Evolutionary conservation across 2,888 invertebrate species (phyloP).

Genomic region (Coronaproctus castanopsis): DNA sequence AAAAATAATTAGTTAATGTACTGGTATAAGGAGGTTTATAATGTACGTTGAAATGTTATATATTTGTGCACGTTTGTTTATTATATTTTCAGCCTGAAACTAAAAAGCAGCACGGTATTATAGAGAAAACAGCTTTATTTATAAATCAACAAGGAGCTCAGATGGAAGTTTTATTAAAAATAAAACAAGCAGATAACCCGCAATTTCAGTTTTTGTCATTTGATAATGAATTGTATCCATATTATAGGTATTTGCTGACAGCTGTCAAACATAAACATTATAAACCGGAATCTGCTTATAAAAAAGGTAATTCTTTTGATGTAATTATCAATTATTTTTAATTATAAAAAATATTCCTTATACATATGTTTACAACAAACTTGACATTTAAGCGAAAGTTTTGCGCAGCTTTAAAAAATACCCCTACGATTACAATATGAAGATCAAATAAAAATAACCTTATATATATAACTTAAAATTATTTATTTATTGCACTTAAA

Average conservation of each 20-base stretch:
- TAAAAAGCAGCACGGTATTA: constrained; percentile 73
- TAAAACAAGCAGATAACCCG: constrained; percentile 81
- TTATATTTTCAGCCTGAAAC: constrained; percentile 49
- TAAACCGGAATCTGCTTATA: constrained; percentile 25
- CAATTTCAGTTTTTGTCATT: constrained; percentile 86
- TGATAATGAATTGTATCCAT: constrained; percentile 62
- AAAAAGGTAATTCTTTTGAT: constrained; percentile 1
- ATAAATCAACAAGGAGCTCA: constrained; percentile 79
- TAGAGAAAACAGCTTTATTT: constrained; percentile 82
- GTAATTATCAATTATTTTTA: too few relatives aligned
- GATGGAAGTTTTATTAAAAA: constrained; percentile 96
- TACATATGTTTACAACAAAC: background rate
- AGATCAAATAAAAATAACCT: too few relatives aligned
- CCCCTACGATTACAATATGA: too few relatives aligned
- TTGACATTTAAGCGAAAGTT: background rate
- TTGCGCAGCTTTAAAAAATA: too few relatives aligned
- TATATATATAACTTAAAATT: too few relatives aligned
- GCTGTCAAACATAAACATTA: constrained; percentile 48
- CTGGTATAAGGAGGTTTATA: too few relatives aligned
- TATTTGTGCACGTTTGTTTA: too few relatives aligned
- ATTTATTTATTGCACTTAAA: too few relatives aligned
- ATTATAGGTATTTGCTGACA: constrained; percentile 58
- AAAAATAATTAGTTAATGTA: too few relatives aligned
- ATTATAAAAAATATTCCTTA: too few relatives aligned
- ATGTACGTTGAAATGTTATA: too few relatives aligned